Base-by-base conservation (phyloP, 2,888 invertebrate genomes). In the Coecobrya sp. region DNA sequence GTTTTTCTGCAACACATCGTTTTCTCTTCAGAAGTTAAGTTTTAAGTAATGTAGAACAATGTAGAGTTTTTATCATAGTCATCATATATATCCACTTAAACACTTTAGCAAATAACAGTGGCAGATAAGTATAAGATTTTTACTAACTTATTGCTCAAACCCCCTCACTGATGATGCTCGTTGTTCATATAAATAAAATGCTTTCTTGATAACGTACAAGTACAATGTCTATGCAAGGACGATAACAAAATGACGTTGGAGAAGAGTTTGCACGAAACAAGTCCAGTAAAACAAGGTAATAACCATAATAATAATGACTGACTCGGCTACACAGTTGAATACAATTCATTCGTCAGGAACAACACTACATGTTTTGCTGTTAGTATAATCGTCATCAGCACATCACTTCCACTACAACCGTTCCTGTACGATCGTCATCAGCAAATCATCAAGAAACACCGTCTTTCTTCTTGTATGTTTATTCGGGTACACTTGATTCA, bases 261-360 rank as follows among this genome's bases (percentile, higher is more conserved):
- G n/a, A 52, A 79, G 27, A 52, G 62, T 82, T 55, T 42, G 22
- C 25, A 30, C n/a, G 59, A 45, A 90, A 86, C 90, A 87, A 84
- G 76, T 86, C 88, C 88, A 68, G 87, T 85, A 62, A 86, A 91
- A 85, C 84, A 85, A 65, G 87, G 91, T 86, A 91, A 91, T 91
- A 91, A 89, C 85, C 86, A 90, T 93, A 87, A 93, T 87, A 65
- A 87, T 93, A 93, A 93, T 82, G 91, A 91, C 87, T 81, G 93
- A 87, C 89, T 86, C 59, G 42, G 70, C 68, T 84, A 36, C 49
- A 52, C 49, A 10, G 86, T 45, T 19, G 70, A 86, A 16, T 70
- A 16, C 68, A 86, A 36, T 42, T 42, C 45, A 0, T 49, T 11
- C 10, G 25, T n/a, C 59, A 59, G 8, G 27, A 30, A 22, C 27